Base-by-base conservation (phyloP, 2,113 vertebrate genomes). In the Paramisgurnus dabryanus region DNA sequence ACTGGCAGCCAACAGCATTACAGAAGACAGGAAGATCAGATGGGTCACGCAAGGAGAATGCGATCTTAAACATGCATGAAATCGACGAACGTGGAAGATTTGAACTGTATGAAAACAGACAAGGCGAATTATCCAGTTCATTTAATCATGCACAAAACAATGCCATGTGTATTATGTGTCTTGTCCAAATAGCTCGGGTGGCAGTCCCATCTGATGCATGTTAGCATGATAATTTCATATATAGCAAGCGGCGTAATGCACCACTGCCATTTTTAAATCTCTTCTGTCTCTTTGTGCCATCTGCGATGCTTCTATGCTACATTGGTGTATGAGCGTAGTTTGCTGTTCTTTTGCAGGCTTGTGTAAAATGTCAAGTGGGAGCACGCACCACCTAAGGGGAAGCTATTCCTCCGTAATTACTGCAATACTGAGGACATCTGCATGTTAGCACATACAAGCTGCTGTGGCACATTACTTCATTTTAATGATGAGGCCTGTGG, bases 351-450 rank as follows among this genome's bases (percentile, higher is more conserved):
- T 92, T 89, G 77, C 73, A 22, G 50, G 79, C 83, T 78, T 45
- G 78, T 84, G 77, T 67, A 76, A 86, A 86, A 86, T 74, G 57
- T 72, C 85, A 82, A 88, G 85, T 86, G 83, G 80, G 86, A 85
- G 85, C 79, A 83, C 53, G 76, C 72, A 87, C 84, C 88, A 87
- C 92, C 90, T 83, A 3, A 43, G 68, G 78, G 68, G 68, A 74
- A 82, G 89, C 90, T 87, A 87, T 82, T 85, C 92, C 82, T 80
- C 80, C 87, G 88, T 93, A 91, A 91, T 91, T 91, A 89, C 90
- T 87, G 86, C 89, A 83, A 87, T 91, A 89, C 86, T 84, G 78
- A 86, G 82, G 87, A 90, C 86, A 65, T 87, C 89, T 87, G 43
- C 85, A 57, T 88, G 91, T 91, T 92, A 88, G 86, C 90, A 91